These are phyloP conservation scores for Oostethus manadensis DNA, from an alignment of 2,113 vertebrate genomes.

Conservation along the genomic window DNA sequence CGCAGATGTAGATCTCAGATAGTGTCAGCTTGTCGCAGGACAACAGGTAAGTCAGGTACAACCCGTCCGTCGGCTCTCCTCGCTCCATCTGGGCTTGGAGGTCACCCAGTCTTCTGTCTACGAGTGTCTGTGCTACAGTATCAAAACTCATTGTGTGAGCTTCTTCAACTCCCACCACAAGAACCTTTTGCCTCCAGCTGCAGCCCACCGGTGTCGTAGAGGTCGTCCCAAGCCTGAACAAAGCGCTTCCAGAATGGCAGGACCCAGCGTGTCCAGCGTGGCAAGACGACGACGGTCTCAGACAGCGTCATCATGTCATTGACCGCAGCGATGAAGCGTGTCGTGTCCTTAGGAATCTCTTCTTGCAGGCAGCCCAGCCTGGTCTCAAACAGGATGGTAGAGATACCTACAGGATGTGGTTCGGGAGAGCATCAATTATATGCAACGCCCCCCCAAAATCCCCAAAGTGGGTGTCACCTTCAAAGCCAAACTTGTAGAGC, in stretches of 20 bases:
- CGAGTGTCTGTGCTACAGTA: constrained; percentile 51
- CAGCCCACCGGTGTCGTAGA: constrained; percentile 27
- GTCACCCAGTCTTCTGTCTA: constrained; percentile 58
- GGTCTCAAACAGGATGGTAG: constrained; percentile 71
- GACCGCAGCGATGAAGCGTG: constrained; percentile 63
- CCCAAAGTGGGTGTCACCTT: constrained; percentile 48
- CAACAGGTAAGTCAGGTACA: constrained; percentile 72
- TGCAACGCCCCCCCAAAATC: accelerated
- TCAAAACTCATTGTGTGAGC: background rate
- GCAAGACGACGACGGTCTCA: constrained; percentile 52
- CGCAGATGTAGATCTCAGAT: constrained; percentile 61
- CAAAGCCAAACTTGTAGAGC: constrained; percentile 77
- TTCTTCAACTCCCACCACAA: background rate
- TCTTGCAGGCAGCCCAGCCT: constrained; percentile 72
- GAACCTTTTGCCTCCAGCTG: no score
- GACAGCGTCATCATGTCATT: constrained; percentile 63
- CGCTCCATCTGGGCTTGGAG: constrained; percentile 37
- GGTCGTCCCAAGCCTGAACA: constrained; percentile 72
- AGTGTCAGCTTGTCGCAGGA: constrained; percentile 51
- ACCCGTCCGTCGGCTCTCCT: constrained; percentile 46
- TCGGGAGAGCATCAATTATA: background rate
- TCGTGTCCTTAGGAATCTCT: constrained; percentile 65
- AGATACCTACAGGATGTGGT: constrained; percentile 52
- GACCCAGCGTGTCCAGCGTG: constrained; percentile 63
- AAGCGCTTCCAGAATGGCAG: constrained; percentile 71